Percentiles rank a stretch among this genome's conserved stretches.
Conservation (phyloP, 2,113 vertebrate species). For the Ia io region DNA sequence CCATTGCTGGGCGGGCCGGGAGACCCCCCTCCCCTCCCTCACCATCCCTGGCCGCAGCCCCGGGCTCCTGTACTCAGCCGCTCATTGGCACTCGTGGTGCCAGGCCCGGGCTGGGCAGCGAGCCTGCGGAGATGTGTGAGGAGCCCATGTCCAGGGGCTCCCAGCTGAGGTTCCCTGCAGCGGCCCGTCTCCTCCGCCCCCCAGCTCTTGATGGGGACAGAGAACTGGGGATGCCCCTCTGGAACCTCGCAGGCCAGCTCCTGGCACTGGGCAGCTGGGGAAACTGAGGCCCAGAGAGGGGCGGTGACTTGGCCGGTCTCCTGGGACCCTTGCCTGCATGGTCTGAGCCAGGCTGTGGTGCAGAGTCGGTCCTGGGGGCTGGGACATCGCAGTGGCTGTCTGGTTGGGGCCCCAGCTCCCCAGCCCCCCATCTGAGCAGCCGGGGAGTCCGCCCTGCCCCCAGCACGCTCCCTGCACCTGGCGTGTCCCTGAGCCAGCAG, state of each 20-base stretch:
- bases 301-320: neutral
- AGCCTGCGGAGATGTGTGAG: neutral
- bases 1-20: neutral
- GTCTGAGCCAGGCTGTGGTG: neutral
- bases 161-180: accelerated
- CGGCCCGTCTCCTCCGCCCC: accelerated
- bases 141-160: neutral
- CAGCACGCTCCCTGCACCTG: neutral
- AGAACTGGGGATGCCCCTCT: neutral
- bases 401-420: neutral
- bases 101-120: neutral
- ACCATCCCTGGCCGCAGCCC: neutral
- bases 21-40: neutral
- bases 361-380: neutral
- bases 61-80: neutral
- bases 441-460: neutral
- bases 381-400: accelerated
- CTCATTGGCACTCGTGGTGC: accelerated
- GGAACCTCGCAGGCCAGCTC: neutral
- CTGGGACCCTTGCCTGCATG: neutral
- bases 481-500: slow-evolving; percentile 34
- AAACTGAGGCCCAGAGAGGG: neutral
- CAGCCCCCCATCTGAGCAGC: neutral
- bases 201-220: neutral
- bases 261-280: neutral